Evolutionary conservation across 2,797 vertebrate genomes (phyloP), one percentile per base, ranked within the genome.

Genomic region (Prunella strophiata): DNA sequence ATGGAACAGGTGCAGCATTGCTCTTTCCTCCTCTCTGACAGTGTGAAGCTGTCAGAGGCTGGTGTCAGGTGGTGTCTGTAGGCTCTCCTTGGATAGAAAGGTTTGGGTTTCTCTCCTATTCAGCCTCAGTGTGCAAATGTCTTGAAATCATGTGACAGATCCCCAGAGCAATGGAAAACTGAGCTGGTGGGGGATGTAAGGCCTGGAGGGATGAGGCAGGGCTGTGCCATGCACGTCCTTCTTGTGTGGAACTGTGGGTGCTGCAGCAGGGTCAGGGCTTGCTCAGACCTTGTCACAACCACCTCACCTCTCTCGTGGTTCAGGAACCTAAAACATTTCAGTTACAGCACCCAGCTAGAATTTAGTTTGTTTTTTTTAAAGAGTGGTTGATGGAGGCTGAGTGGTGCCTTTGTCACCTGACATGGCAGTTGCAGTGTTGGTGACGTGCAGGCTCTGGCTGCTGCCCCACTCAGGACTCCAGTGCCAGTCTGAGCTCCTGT

Each of bases 391-490:
- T 90, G 57, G 45, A 42, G 67, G 66, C 73, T 36, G 54, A 75
- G 50, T 30, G 7, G 84, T 26, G 73, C 47, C 62, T 70, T 50
- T 61, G 76, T 78, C 77, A 70, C 36, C 71, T 63, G 66, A 13
- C 36, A 2, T 6, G 0, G 4, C 1, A 17, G 13, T 38, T 29
- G 18, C 1, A 0, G 48, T 62, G 23, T 20, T 48, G 68, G 54
- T 88, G 75, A 75, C 0, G 1, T 63, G 52, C 19, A 0, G 45
- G 38, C 62, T 83, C 62, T 36, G 54, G 16, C 67, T 78, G 76
- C 73, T 81, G 76, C 42, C 61, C 79, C 79, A 67, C 57, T 34
- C 10, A 1, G 36, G 59, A 13, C 52, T 52, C 21, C 66, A 50
- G 62, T 57, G 78, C 68, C 61, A 29, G 9, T 18, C 59, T 20